Base-by-base conservation (phyloP, 2,888 invertebrate species). In the Amiota mariae region DNA sequence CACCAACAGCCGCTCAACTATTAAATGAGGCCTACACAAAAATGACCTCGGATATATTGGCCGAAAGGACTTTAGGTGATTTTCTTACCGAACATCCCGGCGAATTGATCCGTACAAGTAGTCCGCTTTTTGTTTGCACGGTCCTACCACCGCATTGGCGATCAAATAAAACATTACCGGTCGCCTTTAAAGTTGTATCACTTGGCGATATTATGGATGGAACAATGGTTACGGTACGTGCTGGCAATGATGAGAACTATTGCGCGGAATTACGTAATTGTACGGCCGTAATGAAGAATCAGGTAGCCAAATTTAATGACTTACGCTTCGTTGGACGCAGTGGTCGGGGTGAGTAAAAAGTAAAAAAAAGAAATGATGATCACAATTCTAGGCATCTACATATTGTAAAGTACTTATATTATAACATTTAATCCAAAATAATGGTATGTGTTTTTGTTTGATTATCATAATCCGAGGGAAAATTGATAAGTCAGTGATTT, bases 271-370 rank as follows among this genome's bases (percentile, higher is more conserved):
- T 98, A 82, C 91, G 98, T 87, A 99, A 99, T 91, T 95, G 95
- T 84, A 96, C 97, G 71, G 97, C 99, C 49, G 94, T 98, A 87
- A 97, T 99, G 96, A 98, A 98, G 92, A 98, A 98, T 90, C 97
- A 98, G 90, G 97, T 99, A 85, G 99, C 99, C 82, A 98, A 98
- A 91, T 99, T 99, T 91, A 98, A 98, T 90, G 99, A 99, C 91
- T 92, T 99, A 86, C 93, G 99, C 90, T 99, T 99, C 92, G 98
- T 99, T 86, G 99, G 99, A 82, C 93, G 98, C 90, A 98, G 98
- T 90, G 99, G 99, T 86, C 93, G 99, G 94, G 99, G 99, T 98
- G 91, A 95, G 94, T 92, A 11, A 93, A 98, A 98, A 9, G 1
- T 20, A 59, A 36, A 36, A 36, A 36, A 6, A 36, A 36, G 6